These are phyloP conservation scores for Aphelocoma californica DNA, from an alignment of 2,797 vertebrate genomes.

Conservation along the genomic window DNA sequence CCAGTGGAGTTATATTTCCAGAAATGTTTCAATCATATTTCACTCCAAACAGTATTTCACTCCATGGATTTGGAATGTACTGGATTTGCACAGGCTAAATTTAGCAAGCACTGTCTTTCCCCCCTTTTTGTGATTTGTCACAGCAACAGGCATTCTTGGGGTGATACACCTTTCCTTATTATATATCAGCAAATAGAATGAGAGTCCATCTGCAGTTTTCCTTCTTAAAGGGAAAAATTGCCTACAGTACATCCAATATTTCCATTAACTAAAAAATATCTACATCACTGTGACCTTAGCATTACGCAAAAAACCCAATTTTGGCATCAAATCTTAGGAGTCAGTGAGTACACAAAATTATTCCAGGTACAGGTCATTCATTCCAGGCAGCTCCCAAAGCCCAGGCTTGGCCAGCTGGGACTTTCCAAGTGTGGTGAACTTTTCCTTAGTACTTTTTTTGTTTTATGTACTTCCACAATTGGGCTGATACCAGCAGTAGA, in stretches of 20 bases:
- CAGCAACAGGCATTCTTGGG: conserved; percentile 55
- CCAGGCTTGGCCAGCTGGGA: not conserved
- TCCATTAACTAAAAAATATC: conserved; percentile 33
- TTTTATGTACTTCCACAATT: conserved; percentile 3
- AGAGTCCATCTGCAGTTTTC: conserved; percentile 12
- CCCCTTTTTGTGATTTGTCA: conserved; percentile 57
- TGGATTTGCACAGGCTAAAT: conserved; percentile 45
- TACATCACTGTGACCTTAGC: conserved; percentile 12
- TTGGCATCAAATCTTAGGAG: not conserved
- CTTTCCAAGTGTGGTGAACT: conserved; percentile 11
- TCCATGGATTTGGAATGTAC: conserved; percentile 27
- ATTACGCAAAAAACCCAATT: not conserved
- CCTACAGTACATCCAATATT: not conserved
- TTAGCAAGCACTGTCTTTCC: conserved; percentile 56
- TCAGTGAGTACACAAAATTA: not conserved
- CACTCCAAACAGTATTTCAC: conserved; percentile 44
- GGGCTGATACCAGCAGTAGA: conserved; percentile 35
- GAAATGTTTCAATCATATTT: conserved; percentile 53
- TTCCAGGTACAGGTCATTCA: conserved; percentile 10
- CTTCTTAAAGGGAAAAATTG: conserved; percentile 16
- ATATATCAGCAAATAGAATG: conserved; percentile 36
- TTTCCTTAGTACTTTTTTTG: not conserved
- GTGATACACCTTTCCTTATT: conserved; percentile 52
- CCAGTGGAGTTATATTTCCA: conserved; percentile 18
- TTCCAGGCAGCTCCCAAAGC: conserved; percentile 1